A percentile compares a stretch with the other conserved stretches of the same genome.
phyloP scores from a whole-genome alignment of 2,888 invertebrate species.

The Nephrotoma appendiculata region DNA sequence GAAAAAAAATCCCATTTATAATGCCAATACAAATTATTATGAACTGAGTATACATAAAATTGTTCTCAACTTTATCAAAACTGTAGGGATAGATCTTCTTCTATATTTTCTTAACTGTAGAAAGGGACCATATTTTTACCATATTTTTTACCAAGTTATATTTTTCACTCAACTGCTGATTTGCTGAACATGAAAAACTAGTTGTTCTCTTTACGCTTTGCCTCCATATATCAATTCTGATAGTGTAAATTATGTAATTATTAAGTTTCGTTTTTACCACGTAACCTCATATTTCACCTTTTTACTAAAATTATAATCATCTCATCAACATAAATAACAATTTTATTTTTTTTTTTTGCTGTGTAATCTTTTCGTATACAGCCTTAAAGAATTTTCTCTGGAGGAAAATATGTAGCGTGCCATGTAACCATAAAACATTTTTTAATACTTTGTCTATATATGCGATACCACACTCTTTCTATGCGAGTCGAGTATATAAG shows the following conservation, averaged over 20 bases:
- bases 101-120: too few species aligned
- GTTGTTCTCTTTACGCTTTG: too few species aligned
- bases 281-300: not conserved
- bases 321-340: not conserved
- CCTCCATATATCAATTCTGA: not conserved
- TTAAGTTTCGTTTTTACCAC: not conserved
- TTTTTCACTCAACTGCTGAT: too few species aligned
- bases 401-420: not conserved
- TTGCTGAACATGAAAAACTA: too few species aligned
- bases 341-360: not conserved
- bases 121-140: too few species aligned
- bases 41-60: too few species aligned
- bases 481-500: not conserved
- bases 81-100: too few species aligned
- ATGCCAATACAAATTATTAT: too few species aligned
- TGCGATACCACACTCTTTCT: not conserved
- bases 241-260: not conserved
- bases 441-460: not conserved
- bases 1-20: too few species aligned
- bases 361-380: not conserved
- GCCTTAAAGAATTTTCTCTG: not conserved
- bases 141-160: too few species aligned
- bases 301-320: not conserved
- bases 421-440: not conserved
- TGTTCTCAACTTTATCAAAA: too few species aligned